Evolutionary conservation across 2,888 invertebrate genomes (phyloP).

Genomic region (Philereme transversata): DNA sequence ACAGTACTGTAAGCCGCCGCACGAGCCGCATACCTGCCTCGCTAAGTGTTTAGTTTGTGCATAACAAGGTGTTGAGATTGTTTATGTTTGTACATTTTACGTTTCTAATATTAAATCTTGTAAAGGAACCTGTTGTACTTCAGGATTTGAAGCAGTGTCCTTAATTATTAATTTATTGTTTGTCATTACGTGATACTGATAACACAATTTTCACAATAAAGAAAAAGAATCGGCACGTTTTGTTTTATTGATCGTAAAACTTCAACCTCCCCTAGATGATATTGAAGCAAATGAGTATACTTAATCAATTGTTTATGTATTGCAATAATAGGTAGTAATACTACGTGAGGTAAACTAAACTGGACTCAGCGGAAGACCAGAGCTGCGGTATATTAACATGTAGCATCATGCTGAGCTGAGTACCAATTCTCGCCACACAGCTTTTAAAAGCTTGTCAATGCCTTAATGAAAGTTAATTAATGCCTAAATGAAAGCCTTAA

Average conservation of each 20-base stretch:
- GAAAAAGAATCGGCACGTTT: slow-evolving; percentile 61
- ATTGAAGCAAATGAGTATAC: too few species aligned
- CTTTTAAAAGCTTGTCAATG: too few species aligned
- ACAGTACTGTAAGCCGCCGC: slow-evolving; percentile 46
- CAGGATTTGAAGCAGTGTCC: slow-evolving; percentile 69
- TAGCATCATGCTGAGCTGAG: too few species aligned
- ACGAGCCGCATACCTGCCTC: slow-evolving; percentile 36
- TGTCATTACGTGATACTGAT: slow-evolving; percentile 78
- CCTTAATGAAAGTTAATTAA: too few species aligned
- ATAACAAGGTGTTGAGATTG: slow-evolving; percentile 72
- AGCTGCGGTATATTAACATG: too few species aligned
- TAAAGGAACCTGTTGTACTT: slow-evolving; percentile 62
- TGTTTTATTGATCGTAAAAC: slow-evolving; percentile 33
- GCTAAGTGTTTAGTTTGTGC: slow-evolving; percentile 66
- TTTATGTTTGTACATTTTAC: slow-evolving; percentile 80
- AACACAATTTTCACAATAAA: slow-evolving; percentile 82
- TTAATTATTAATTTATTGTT: slow-evolving; percentile 80
- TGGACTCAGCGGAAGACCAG: too few species aligned
- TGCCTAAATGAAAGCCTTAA: too few species aligned
- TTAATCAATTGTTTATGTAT: too few species aligned
- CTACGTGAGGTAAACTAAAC: too few species aligned
- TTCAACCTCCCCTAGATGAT: too few species aligned
- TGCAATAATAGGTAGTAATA: too few species aligned
- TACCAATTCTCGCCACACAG: too few species aligned
- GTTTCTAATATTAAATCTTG: slow-evolving; percentile 69